These are phyloP conservation scores for Aethes cnicana DNA, from an alignment of 2,888 invertebrate genomes.

Conservation along the genomic window DNA sequence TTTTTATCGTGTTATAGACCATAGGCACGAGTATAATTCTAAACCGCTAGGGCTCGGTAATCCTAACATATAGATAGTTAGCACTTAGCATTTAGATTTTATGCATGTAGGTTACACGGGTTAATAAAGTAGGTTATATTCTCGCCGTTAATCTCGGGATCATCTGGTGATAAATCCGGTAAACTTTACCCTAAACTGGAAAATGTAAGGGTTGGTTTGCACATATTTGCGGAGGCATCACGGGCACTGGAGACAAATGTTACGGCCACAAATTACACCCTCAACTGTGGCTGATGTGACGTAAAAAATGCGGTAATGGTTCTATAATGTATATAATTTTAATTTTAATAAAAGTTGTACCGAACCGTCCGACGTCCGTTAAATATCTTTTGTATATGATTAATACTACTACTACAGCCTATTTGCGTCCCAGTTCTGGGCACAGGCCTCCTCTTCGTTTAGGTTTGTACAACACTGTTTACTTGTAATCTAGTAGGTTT, in stretches of 20 bases:
- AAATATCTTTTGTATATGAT: no score
- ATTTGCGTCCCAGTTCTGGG: no score
- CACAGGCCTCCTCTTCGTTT: no score
- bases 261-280: not conserved
- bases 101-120: constrained; percentile 26
- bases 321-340: not conserved
- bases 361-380: no score
- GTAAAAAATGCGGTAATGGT: not conserved
- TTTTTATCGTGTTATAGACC: no score
- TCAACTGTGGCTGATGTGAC: not conserved
- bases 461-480: no score
- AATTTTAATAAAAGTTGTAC: no score
- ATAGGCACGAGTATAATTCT: constrained; percentile 3
- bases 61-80: constrained; percentile 22
- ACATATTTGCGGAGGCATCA: constrained; percentile 3
- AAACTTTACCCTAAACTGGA: constrained; percentile 14
- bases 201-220: constrained; percentile 10
- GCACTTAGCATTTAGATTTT: constrained; percentile 28
- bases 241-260: not conserved
- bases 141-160: constrained; percentile 19
- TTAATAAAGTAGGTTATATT: constrained; percentile 27
- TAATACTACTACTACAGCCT: no score
- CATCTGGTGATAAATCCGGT: constrained; percentile 20
- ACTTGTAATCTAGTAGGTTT: no score
- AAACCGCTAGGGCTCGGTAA: constrained; percentile 5